phyloP scores from a whole-genome alignment of 2,888 invertebrate species.

The Melanotus villosus region DNA sequence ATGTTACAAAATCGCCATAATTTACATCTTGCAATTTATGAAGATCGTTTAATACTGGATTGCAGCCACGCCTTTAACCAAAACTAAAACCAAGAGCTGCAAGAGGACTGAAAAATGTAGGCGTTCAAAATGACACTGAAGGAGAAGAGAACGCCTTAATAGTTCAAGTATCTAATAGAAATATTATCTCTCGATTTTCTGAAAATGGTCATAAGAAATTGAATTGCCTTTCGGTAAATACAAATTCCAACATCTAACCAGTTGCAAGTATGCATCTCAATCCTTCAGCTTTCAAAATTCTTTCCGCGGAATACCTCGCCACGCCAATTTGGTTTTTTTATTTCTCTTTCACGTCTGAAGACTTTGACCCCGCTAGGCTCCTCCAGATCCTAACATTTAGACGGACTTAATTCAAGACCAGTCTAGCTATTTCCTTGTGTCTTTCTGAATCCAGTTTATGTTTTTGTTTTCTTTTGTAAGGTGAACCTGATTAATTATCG shows the following conservation, averaged over 20 bases:
- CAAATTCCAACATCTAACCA: not conserved
- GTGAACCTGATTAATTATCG: slow-evolving; percentile 14
- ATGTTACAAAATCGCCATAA: no score
- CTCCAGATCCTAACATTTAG: slow-evolving; percentile 5
- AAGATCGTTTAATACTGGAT: no score
- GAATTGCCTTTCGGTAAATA: not conserved
- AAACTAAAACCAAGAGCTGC: no score
- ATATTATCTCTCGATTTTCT: no score
- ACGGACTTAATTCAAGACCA: slow-evolving; percentile 16
- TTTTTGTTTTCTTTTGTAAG: slow-evolving; percentile 14
- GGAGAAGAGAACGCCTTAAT: no score
- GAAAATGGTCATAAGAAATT: no score
- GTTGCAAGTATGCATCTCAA: not conserved
- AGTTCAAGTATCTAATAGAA: no score
- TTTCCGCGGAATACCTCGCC: slow-evolving; percentile 11
- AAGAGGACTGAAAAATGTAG: no score
- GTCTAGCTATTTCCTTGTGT: slow-evolving; percentile 17
- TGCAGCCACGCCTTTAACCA: no score
- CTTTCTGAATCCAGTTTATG: slow-evolving; percentile 12
- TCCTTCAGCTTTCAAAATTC: slow-evolving; percentile 7
- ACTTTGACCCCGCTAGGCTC: slow-evolving; percentile 18
- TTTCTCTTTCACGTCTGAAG: slow-evolving; percentile 23
- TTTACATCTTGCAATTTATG: no score
- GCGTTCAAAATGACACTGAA: no score
- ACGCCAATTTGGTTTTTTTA: slow-evolving; percentile 16